Percentiles rank a stretch among this genome's conserved stretches.
These are phyloP conservation scores for Acinonyx jubatus DNA, from an alignment of 2,113 vertebrate genomes.

Conservation along the genomic window DNA sequence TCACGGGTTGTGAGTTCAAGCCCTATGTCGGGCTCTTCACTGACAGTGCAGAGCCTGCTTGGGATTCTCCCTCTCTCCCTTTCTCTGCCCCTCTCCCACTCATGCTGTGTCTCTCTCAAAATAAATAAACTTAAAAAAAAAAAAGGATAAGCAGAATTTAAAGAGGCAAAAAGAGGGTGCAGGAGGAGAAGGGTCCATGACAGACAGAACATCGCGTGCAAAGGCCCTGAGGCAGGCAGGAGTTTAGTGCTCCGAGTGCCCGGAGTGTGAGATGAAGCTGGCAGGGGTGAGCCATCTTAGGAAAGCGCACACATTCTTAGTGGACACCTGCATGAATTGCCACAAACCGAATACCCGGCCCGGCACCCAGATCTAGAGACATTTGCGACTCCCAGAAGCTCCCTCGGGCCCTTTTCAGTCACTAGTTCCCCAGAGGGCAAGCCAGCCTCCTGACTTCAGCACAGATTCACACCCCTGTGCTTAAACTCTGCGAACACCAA, in stretches of 20 bases:
- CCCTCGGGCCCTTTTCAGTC: not conserved
- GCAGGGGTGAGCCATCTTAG: not conserved
- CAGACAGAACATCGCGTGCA: not conserved
- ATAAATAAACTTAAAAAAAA: no score
- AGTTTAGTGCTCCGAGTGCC: not conserved
- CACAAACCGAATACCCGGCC: not conserved
- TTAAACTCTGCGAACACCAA: not conserved
- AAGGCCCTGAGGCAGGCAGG: not conserved
- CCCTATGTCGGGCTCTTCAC: no score
- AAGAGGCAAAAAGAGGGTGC: not conserved
- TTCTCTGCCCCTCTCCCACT: no score
- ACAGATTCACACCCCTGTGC: no score
- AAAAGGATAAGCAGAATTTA: not conserved
- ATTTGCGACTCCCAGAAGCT: not conserved
- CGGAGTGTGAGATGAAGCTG: not conserved
- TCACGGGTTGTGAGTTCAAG: no score
- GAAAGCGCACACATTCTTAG: not conserved
- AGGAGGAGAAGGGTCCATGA: not conserved
- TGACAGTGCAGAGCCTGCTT: no score
- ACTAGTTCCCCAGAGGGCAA: not conserved
- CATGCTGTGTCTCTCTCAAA: no score
- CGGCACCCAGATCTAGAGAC: not conserved
- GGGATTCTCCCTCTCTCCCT: no score
- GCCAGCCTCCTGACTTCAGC: not conserved
- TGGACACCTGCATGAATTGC: not conserved